Base-by-base conservation (phyloP, 2,888 invertebrate species). In the Bembecia ichneumoniformis region DNA sequence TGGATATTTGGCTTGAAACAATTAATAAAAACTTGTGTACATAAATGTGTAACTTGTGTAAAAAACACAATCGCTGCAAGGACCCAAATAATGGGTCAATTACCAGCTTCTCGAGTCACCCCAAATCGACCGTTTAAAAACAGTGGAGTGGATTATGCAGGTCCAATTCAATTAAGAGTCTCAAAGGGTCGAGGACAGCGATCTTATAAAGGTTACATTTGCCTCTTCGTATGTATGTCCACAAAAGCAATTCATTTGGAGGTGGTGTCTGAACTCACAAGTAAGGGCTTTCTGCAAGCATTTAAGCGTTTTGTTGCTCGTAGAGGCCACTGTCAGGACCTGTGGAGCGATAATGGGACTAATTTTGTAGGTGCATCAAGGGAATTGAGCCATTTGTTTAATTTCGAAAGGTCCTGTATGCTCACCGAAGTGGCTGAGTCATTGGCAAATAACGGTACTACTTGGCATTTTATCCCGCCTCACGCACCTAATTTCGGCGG, bases 231-330 rank as follows among this genome's bases (percentile, higher is more conserved):
- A 2, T 56, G 51, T 40, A 50, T 50, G 49, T 48, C 40, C 3
- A 54, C 54, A n/a, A 43, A 34, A 11, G 55, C 53, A 2, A 47
- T 56, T 3, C 53, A 56, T 43, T 10, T 56, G 1, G 54, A 56
- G 35, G 48, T 47, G 15, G 54, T 53, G n/a, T n/a, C n/a, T n/a
- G n/a, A n/a, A n/a, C n/a, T n/a, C n/a, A n/a, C n/a, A n/a, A n/a
- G n/a, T n/a, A n/a, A n/a, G n/a, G n/a, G n/a, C n/a, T n/a, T n/a
- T n/a, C n/a, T n/a, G n/a, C n/a, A n/a, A n/a, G n/a, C n/a, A n/a
- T n/a, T n/a, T n/a, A n/a, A n/a, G n/a, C n/a, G n/a, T n/a, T n/a
- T n/a, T n/a, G n/a, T n/a, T n/a, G n/a, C n/a, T n/a, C n/a, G n/a
- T n/a, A n/a, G n/a, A n/a, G n/a, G n/a, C n/a, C n/a, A n/a, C n/a